Evolutionary conservation across 2,797 vertebrate genomes (phyloP), one percentile per base, ranked within the genome.

Genomic region (Myiothlypis coronata): DNA sequence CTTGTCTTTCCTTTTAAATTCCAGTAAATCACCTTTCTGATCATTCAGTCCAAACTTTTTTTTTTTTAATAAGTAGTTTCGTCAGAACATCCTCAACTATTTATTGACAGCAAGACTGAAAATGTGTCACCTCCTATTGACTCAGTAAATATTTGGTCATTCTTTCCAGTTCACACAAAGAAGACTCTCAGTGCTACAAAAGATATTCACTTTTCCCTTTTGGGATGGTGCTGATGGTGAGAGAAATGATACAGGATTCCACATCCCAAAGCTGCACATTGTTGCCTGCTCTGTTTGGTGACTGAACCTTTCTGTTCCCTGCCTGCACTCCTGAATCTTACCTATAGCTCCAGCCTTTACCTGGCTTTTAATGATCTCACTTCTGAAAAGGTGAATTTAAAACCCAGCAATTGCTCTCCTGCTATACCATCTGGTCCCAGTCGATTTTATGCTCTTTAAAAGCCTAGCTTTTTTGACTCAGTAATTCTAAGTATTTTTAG

Each of bases 401-500:
- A 91, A 82, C 18, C 24, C 63, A 78, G 76, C 67, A 67, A 6
- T 24, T 86, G 69, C 30, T 90, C 69, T 90, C 43, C 59, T 70
- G 59, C 83, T 70, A 34, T 20, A 86, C 72, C 94, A 86, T 83
- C 95, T 93, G 93, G 53, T 88, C 91, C 82, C 84, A 88, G 74
- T 7, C 0, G 6, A 93, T 82, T 96, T 93, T 37, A 86, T 53
- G 80, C n/a, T 89, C 83, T 91, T 90, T 79, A 93, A 90, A 19
- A 68, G 37, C 85, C 82, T 44, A 94, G 53, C 35, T 82, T 95
- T 94, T 83, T 94, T 64, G 65, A 87, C 77, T 96, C 63, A 88
- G 77, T 89, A 96, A 90, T 81, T 96, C 72, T 43, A 79, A 90
- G 81, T 95, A 89, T 97, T 96, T 95, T 95, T 77, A 91, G 91